Conservation (phyloP, 2,888 invertebrate genomes). For the Drosophila merina region DNA sequence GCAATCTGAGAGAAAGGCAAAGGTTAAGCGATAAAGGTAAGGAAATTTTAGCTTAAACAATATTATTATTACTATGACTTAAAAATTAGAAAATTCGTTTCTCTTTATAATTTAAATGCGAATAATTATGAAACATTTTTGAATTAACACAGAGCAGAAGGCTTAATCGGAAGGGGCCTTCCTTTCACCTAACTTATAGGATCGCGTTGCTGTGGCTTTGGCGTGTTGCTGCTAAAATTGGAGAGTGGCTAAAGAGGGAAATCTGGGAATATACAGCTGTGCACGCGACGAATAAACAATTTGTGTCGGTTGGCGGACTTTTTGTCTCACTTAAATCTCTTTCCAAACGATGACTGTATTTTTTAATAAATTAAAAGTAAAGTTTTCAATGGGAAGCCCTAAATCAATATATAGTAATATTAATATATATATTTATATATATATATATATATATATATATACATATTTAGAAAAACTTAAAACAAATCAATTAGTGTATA, state of each 20-base stretch:
- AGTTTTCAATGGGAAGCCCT: not conserved
- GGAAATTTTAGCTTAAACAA: too few relatives aligned
- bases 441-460: too few relatives aligned
- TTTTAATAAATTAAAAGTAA: not conserved
- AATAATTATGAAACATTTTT: constrained; percentile 54
- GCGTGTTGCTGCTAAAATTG: constrained; percentile 28
- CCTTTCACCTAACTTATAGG: constrained; percentile 80
- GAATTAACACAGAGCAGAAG: constrained; percentile 36
- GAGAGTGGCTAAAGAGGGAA: constrained; percentile 1
- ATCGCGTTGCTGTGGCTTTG: constrained; percentile 65
- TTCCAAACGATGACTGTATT: not conserved
- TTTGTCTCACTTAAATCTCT: constrained; percentile 15
- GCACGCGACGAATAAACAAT: constrained; percentile 58
- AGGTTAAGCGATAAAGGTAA: not conserved
- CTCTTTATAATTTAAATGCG: too few relatives aligned
- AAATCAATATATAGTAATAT: not conserved
- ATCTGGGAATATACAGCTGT: constrained; percentile 26
- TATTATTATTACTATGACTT: too few relatives aligned
- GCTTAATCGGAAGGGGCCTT: constrained; percentile 24
- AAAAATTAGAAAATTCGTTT: too few relatives aligned
- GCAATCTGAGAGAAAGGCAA: too few relatives aligned
- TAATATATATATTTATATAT: too few relatives aligned
- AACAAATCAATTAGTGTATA: too few relatives aligned
- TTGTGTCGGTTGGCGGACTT: constrained; percentile 33
- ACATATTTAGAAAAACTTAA: too few relatives aligned